Evolutionary conservation across 2,888 invertebrate genomes (phyloP), one percentile per base, ranked within the genome.

Genomic region (Hermodice carunculata): DNA sequence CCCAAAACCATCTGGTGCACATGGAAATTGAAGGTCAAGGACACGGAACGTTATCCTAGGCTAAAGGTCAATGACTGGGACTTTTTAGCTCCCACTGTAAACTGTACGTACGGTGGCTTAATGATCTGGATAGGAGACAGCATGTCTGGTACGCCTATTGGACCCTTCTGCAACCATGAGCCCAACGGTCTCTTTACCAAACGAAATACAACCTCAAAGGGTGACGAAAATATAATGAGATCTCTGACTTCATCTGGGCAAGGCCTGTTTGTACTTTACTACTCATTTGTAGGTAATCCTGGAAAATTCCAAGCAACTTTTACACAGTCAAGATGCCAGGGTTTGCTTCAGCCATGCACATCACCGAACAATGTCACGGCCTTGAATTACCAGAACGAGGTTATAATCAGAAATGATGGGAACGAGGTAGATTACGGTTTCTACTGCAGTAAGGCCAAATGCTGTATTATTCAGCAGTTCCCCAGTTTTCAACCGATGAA

Each of bases 391-490:
- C 28, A 43, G 4, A 40, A 31, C 32, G 17, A 42, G 19, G 19
- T 46, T 11, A 24, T 22, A 11, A 22, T 56, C 17, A 32, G 6
- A n/a, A 28, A 31, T 17, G 32, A 54, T 19, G 40, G 32, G 17
- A 44, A 19, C 8, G 22, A 32, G 6, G 32, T 53, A 14, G 22
- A 65, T 22, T 14, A 54, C 4, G 26, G 2, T 1, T 43, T 61
- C 19, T 44, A n/a, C 32, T 66, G 66, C 29, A 42, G 57, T 31
- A 66, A 66, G 42, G 31, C 49, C 2, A 44, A 46, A 40, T 66
- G 66, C 51, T 66, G 66, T 32, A 24, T 43, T 4, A 17, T 66
- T 2, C 66, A 66, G 34, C 57, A 66, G 28, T 37, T 66, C 1
- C 66, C 66, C 2, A 40, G 32, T 5, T 64, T 59, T 29, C 8